A percentile compares a stretch with the other conserved stretches of the same genome.
Evolutionary conservation across 2,888 invertebrate species (phyloP).

Genomic region (Idaea aversata): DNA sequence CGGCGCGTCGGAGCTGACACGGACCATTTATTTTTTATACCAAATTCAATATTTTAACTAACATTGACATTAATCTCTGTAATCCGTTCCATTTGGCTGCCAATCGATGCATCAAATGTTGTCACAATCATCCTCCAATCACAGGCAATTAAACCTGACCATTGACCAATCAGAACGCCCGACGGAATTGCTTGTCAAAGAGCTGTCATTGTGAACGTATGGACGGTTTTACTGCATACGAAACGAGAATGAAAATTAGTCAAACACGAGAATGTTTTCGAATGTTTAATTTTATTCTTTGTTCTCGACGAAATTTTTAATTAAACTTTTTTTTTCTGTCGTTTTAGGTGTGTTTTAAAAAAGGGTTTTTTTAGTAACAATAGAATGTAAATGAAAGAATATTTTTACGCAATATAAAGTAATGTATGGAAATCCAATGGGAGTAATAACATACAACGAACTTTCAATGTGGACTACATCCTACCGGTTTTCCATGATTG

Average conservation of each 20-base stretch:
- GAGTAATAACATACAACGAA: background rate
- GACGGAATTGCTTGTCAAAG: slow-evolving; percentile 14
- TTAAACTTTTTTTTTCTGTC: background rate
- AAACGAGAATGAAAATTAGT: slow-evolving; percentile 1
- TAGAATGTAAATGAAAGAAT: background rate
- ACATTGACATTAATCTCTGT: background rate
- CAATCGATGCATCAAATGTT: slow-evolving; percentile 1
- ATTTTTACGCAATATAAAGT: background rate
- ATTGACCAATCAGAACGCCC: slow-evolving; percentile 18
- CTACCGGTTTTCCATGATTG: background rate
- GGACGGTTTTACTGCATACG: slow-evolving; percentile 3
- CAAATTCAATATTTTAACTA: background rate
- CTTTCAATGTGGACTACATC: background rate
- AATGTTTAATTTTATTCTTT: background rate
- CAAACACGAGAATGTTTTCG: background rate
- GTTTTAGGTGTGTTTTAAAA: background rate
- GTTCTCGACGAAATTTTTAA: background rate
- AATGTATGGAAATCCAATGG: background rate
- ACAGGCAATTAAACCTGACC: slow-evolving; percentile 14
- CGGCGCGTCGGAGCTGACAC: too few species aligned
- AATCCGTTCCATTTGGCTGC: background rate
- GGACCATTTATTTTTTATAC: background rate
- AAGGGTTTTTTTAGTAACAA: background rate
- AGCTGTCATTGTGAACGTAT: slow-evolving; percentile 11
- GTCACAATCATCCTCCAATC: slow-evolving; percentile 18